phyloP scores from a whole-genome alignment of 2,113 vertebrate genomes.

The Gavialis gangeticus region DNA sequence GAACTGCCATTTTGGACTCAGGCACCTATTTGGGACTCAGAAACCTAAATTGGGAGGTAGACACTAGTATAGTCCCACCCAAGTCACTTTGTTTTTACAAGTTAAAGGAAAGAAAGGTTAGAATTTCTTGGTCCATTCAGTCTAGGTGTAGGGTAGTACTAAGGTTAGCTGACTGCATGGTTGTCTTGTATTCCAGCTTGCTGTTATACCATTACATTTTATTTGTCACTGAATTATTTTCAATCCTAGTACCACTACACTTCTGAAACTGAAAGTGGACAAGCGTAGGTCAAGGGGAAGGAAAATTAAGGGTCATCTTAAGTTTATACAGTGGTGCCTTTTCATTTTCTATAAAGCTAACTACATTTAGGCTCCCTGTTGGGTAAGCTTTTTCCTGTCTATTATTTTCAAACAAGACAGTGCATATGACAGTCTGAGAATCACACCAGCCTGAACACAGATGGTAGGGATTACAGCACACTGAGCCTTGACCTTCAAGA shows the following conservation, averaged over 20 bases:
- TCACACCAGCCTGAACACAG: constrained; percentile 81
- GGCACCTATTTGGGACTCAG: not conserved
- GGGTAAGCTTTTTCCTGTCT: constrained; percentile 78
- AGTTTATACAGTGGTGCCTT: constrained; percentile 81
- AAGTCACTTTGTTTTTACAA: not conserved
- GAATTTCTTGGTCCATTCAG: not conserved
- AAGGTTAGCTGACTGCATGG: constrained; percentile 2
- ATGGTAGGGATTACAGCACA: constrained; percentile 85
- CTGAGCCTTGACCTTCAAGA: constrained; percentile 83
- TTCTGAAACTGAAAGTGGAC: constrained; percentile 70
- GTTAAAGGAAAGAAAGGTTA: not conserved
- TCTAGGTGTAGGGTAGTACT: not conserved
- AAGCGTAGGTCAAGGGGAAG: constrained; percentile 79
- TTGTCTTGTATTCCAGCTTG: not conserved
- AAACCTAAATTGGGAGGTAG: accelerated
- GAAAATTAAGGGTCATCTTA: constrained; percentile 82
- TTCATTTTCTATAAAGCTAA: constrained; percentile 80
- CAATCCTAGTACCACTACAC: constrained; percentile 51
- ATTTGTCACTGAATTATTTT: constrained; percentile 70
- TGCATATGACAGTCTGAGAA: constrained; percentile 78
- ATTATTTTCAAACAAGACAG: constrained; percentile 80
- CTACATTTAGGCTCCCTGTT: constrained; percentile 79
- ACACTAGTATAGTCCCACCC: not conserved
- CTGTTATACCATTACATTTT: constrained; percentile 44
- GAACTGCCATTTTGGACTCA: not conserved